phyloP scores from a whole-genome alignment of 2,888 invertebrate genomes.

The Tipula confusa region DNA sequence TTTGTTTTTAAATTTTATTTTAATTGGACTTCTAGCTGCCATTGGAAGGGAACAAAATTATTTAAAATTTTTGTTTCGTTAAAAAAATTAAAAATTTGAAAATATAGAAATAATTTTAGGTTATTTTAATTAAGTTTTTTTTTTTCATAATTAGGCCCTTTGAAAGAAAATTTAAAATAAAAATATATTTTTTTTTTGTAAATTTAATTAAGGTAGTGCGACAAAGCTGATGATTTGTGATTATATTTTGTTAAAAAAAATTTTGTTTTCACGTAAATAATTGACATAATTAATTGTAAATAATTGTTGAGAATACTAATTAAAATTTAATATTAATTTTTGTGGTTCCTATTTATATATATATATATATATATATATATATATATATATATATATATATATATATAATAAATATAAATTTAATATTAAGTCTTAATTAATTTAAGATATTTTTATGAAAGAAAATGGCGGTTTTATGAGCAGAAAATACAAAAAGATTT shows the following conservation, averaged over 20 bases:
- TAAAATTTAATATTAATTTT: neutral
- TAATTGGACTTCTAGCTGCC: conserved; percentile 30
- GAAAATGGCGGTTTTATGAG: neutral
- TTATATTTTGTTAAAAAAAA: no score
- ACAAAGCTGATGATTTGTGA: neutral
- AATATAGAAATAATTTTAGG: neutral
- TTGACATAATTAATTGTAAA: conserved; percentile 3
- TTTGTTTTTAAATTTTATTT: neutral
- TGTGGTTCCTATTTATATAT: neutral
- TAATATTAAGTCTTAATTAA: neutral
- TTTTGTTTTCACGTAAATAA: neutral
- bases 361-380: no score
- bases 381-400: no score
- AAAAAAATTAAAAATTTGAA: neutral
- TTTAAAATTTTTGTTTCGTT: neutral
- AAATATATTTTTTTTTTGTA: neutral
- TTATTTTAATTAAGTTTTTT: neutral
- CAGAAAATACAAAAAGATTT: neutral
- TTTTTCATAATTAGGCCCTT: neutral
- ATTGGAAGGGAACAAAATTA: conserved; percentile 26
- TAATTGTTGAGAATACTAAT: neutral
- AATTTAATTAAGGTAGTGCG: neutral
- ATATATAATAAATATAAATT: neutral
- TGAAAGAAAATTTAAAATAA: neutral
- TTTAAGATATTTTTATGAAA: no score